Evolutionary conservation across 1,140 invertebrate species (phyloP).

Genomic region (Pissodes strobi): DNA sequence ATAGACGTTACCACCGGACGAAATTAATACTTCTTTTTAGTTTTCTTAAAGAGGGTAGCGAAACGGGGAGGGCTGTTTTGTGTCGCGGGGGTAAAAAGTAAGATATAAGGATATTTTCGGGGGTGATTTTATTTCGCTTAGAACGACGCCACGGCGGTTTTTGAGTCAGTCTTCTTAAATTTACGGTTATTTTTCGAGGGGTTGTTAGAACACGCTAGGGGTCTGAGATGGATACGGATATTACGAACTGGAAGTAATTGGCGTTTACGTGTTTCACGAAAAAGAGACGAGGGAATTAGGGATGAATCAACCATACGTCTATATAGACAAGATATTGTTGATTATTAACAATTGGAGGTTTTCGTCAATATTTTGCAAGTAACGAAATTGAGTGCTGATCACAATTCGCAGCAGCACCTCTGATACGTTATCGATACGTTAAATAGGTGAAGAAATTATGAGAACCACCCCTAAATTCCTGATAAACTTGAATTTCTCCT

Average conservation of each 20-base stretch:
- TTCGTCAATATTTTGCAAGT: too few species aligned
- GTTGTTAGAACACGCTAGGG: background rate
- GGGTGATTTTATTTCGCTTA: constrained; percentile 18
- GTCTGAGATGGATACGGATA: constrained; percentile 7
- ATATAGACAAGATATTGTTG: too few species aligned
- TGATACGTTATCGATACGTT: too few species aligned
- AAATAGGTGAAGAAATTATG: too few species aligned
- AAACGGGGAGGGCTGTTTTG: constrained; percentile 27
- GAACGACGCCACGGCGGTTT: constrained; percentile 4
- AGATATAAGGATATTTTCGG: constrained; percentile 23
- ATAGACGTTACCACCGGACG: constrained; percentile 18
- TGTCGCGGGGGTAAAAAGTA: constrained; percentile 20
- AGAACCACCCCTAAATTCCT: too few species aligned
- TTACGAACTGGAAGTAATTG: background rate
- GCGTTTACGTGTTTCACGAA: too few species aligned
- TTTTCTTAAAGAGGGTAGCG: constrained; percentile 21
- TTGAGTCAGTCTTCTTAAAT: constrained; percentile 10
- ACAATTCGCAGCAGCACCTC: too few species aligned
- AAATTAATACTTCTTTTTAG: constrained; percentile 31
- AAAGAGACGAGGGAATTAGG: too few species aligned
- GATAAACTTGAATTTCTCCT: too few species aligned
- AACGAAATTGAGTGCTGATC: too few species aligned
- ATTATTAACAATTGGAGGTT: too few species aligned
- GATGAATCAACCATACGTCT: too few species aligned
- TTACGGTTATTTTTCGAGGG: constrained; percentile 17